phyloP scores from a whole-genome alignment of 1,140 invertebrate species.

The Neodiprion pinetum region DNA sequence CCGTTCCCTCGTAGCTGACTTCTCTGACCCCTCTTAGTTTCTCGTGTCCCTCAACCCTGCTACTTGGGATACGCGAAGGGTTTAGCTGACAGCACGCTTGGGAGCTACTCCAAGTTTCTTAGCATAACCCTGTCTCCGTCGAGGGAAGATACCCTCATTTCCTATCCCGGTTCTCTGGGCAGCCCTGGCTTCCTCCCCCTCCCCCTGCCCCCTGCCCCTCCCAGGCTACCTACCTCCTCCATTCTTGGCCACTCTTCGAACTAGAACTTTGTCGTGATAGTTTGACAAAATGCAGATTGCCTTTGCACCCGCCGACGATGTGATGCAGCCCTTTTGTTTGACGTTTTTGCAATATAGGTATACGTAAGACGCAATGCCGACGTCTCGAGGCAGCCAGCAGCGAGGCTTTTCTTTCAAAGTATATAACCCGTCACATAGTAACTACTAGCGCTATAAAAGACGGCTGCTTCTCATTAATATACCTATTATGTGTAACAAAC shows the following conservation, averaged over 20 bases:
- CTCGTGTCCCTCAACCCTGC: background rate
- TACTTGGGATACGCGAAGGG: slow-evolving; percentile 16
- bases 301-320: slow-evolving; percentile 14
- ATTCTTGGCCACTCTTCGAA: background rate
- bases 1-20: background rate
- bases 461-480: too few relatives aligned
- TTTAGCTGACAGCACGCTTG: slow-evolving; percentile 28
- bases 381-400: too few relatives aligned
- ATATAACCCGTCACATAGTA: too few relatives aligned
- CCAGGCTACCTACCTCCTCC: background rate
- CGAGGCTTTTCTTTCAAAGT: too few relatives aligned
- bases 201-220: background rate
- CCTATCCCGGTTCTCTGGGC: slow-evolving; percentile 2
- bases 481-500: too few relatives aligned
- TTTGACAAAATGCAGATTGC: slow-evolving; percentile 34
- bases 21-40: slow-evolving; percentile 12
- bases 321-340: background rate
- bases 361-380: too few relatives aligned
- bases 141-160: slow-evolving; percentile 20
- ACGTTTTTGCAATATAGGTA: background rate
- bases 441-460: too few relatives aligned
- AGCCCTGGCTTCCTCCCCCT: background rate
- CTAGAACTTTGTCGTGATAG: slow-evolving; percentile 24
- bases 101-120: slow-evolving; percentile 16
- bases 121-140: slow-evolving; percentile 10